Base-by-base conservation (phyloP, 1,140 invertebrate species). In the Drosophila hydei region DNA sequence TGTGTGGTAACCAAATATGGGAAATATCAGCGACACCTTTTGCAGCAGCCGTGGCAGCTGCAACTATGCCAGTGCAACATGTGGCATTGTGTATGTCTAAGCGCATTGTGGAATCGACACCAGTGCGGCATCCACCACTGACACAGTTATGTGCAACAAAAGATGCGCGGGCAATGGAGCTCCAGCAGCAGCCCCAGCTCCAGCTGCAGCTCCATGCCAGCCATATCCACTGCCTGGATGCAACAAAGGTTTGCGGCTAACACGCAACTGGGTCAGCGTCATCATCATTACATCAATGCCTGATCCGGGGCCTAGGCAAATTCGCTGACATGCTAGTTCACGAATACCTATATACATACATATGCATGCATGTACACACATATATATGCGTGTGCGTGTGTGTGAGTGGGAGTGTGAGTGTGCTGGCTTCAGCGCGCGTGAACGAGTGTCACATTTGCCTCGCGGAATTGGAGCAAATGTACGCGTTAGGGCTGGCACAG, bases 401-500 rank as follows among this genome's bases (percentile, higher is more conserved):
- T 52, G 16, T 23, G 21, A 18, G 40, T 30, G 40, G 40, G 60
- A 23, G 6, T 33, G 25, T 11, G 5, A 19, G 52, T 51, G 42
- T 52, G 38, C 43, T 58, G 36, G 51, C 42, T 45, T 47, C 23
- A 36, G 33, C n/a, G 43, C 43, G 52, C 45, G 59, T 42, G 45
- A 54, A 60, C 23, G 54, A 84, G 65, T 85, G 81, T 87, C 77
- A 77, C 81, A 85, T 85, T 87, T 87, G 75, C 77, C 58, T 70
- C 27, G 42, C 69, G 65, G 67, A 85, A 85, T 81, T 85, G 67
- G 81, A 87, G 81, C 81, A 85, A 87, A 80, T 85, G 79, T 69
- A 81, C 69, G 77, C 64, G 72, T 51, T 65, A 87, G 64, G 76
- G 80, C 77, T 50, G 67, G 50, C 59, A 30, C 48, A 38, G 59